These are phyloP conservation scores for Apteryx owenii DNA, from an alignment of 2,113 vertebrate species.

Conservation along the genomic window DNA sequence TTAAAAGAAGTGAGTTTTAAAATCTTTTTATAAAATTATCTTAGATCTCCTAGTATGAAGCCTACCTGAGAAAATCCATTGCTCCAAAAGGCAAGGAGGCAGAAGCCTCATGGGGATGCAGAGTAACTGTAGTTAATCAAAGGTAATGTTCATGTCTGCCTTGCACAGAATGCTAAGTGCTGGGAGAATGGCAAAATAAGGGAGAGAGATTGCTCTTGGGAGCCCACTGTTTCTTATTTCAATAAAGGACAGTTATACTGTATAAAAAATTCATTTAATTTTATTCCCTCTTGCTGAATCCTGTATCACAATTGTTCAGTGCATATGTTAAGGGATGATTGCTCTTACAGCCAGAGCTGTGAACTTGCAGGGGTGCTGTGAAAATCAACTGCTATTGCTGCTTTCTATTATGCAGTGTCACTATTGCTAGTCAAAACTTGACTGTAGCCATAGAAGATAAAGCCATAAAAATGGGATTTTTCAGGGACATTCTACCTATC, in stretches of 20 bases:
- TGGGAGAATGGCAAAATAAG: constrained; percentile 4
- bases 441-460: not conserved
- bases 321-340: not conserved
- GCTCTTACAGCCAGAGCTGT: not conserved
- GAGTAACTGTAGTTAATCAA: constrained; percentile 25
- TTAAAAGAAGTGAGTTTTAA: not conserved
- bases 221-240: constrained; percentile 22
- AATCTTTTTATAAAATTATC: constrained; percentile 24
- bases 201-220: not conserved
- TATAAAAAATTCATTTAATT: constrained; percentile 21
- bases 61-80: not conserved
- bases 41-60: not conserved
- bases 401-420: not conserved
- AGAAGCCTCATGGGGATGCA: not conserved
- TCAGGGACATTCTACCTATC: not conserved
- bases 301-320: not conserved
- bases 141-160: constrained; percentile 7
- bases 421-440: not conserved
- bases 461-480: not conserved
- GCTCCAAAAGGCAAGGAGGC: constrained; percentile 18
- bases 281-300: not conserved
- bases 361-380: not conserved
- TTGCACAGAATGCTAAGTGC: not conserved
- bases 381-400: constrained; percentile 16
- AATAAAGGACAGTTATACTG: not conserved